These are phyloP conservation scores for Drosophila lutescens DNA, from an alignment of 2,888 invertebrate genomes.

Conservation along the genomic window DNA sequence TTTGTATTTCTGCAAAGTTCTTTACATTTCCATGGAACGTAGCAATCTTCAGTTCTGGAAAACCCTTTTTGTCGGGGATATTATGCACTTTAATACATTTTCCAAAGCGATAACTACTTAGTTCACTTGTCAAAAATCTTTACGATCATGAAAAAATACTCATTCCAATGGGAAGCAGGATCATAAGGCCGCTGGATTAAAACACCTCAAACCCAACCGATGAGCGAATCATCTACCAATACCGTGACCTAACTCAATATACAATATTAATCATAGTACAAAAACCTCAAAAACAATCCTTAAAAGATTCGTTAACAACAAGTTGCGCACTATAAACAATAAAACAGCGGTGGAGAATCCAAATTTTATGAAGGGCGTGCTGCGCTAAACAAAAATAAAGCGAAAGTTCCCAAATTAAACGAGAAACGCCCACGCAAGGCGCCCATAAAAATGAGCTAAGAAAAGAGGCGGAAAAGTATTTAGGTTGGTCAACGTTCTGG, in stretches of 20 bases:
- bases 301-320: conserved; percentile 10
- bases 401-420: conserved; percentile 37
- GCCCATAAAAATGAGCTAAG: conserved; percentile 40
- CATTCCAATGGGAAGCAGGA: too few relatives aligned
- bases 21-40: neutral
- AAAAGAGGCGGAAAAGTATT: conserved; percentile 37
- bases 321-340: conserved; percentile 22
- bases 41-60: neutral
- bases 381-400: conserved; percentile 22
- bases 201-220: neutral
- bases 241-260: conserved; percentile 65
- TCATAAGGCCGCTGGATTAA: neutral
- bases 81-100: too few relatives aligned
- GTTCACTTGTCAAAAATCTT: too few relatives aligned
- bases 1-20: neutral
- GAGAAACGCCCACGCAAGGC: conserved; percentile 54
- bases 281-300: conserved; percentile 17
- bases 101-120: too few relatives aligned
- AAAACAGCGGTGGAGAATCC: neutral
- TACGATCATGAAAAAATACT: too few relatives aligned
- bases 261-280: conserved; percentile 11
- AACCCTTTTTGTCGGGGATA: neutral
- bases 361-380: conserved; percentile 36
- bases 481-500: conserved; percentile 30
- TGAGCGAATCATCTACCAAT: conserved; percentile 14